Conservation (phyloP, 2,888 invertebrate species). For the Scotopteryx bipunctaria region DNA sequence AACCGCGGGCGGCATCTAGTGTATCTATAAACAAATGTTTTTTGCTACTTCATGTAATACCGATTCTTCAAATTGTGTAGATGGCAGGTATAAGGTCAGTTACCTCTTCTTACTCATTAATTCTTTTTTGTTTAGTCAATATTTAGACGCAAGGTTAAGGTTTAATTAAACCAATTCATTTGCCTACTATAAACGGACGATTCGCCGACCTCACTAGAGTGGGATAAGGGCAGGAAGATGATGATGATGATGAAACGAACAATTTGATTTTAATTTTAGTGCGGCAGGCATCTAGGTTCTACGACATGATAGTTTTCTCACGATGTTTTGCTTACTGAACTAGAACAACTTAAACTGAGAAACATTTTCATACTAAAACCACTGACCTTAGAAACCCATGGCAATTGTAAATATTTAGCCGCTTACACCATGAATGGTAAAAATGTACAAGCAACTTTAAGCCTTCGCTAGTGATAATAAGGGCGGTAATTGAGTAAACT, state of each 20-base stretch:
- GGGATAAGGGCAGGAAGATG: no score
- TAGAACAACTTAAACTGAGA: no score
- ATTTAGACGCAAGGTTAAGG: neutral
- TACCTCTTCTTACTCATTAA: conserved; percentile 4
- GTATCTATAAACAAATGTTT: neutral
- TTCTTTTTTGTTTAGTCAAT: neutral
- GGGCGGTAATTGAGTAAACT: neutral
- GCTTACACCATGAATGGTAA: neutral
- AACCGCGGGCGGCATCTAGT: no score
- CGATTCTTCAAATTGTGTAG: neutral
- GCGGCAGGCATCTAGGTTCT: no score
- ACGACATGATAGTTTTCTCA: no score
- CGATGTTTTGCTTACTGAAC: no score
- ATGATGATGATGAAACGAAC: no score
- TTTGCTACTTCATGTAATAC: conserved; percentile 5
- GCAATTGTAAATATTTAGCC: neutral
- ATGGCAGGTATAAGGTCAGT: conserved; percentile 7
- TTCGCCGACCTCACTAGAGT: no score
- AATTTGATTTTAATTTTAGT: no score
- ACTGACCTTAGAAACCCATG: neutral
- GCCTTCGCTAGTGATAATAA: neutral
- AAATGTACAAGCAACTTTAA: neutral
- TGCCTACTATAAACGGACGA: no score
- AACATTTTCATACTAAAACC: no score
- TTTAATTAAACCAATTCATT: neutral